Percentiles rank a stretch among this genome's conserved stretches.
phyloP scores from a whole-genome alignment of 2,888 invertebrate species.

The Dynastes hyllus region DNA sequence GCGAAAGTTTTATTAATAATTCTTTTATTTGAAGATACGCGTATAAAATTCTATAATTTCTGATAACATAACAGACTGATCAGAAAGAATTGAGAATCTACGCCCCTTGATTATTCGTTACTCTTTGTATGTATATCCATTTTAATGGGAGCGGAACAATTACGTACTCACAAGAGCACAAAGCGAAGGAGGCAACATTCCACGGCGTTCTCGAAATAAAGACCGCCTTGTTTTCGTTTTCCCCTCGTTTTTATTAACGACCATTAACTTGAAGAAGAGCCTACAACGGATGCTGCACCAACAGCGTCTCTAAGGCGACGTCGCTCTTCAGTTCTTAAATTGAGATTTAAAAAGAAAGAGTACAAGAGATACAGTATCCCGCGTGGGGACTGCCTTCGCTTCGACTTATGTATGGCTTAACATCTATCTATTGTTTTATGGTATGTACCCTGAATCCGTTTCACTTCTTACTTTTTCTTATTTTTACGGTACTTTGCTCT shows the following conservation, averaged over 20 bases:
- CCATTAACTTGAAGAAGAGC: slow-evolving; percentile 44
- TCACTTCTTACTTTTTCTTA: slow-evolving; percentile 27
- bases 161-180: slow-evolving; percentile 13
- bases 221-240: slow-evolving; percentile 21
- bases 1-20: too few relatives aligned
- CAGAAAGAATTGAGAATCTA: neutral
- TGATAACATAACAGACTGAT: too few relatives aligned
- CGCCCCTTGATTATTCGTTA: slow-evolving; percentile 5
- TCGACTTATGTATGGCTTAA: slow-evolving; percentile 23
- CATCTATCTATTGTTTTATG: slow-evolving; percentile 44
- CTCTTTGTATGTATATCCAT: neutral
- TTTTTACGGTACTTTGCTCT: slow-evolving; percentile 10
- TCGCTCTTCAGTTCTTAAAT: slow-evolving; percentile 29
- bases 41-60: too few relatives aligned
- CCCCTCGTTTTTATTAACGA: slow-evolving; percentile 43
- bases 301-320: slow-evolving; percentile 24
- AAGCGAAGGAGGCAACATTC: slow-evolving; percentile 13
- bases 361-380: slow-evolving; percentile 12
- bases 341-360: slow-evolving; percentile 41
- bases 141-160: slow-evolving; percentile 28
- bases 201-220: slow-evolving; percentile 22
- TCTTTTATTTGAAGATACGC: too few relatives aligned
- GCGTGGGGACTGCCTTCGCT: neutral
- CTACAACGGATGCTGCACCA: slow-evolving; percentile 30
- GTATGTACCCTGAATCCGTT: neutral